Evolutionary conservation across 1,140 invertebrate genomes (phyloP).

Genomic region (Brachionus koreanus): DNA sequence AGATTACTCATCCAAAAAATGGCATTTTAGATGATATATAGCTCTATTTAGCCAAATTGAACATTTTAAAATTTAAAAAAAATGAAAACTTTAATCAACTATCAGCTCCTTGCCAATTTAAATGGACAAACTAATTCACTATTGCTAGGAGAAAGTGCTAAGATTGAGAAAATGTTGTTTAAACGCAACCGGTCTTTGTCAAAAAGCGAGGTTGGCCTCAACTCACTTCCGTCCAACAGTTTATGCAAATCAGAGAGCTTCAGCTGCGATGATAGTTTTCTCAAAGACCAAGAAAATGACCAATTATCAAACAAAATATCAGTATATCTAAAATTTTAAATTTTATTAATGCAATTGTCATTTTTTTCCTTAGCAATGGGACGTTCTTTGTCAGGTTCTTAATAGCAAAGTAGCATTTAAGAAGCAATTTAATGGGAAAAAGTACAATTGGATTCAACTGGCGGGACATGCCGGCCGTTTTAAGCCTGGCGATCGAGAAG

Average conservation of each 20-base stretch:
- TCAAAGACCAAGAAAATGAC: background rate
- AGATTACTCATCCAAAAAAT: background rate
- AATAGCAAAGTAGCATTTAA: conserved; percentile 44
- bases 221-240: background rate
- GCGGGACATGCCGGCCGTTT: conserved; percentile 42
- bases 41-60: background rate
- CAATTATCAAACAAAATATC: background rate
- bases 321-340: background rate
- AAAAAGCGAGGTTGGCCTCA: background rate
- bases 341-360: background rate
- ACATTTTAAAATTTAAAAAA: background rate
- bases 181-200: background rate
- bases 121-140: background rate
- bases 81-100: conserved; percentile 19
- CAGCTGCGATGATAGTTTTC: background rate
- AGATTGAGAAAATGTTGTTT: background rate
- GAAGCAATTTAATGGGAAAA: conserved; percentile 30
- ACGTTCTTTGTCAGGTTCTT: background rate
- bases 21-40: background rate
- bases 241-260: conserved; percentile 1
- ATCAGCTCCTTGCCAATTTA: background rate
- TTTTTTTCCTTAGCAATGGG: conserved; percentile 23
- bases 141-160: background rate
- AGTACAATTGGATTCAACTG: conserved; percentile 44
- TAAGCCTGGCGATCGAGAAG: conserved; percentile 18